phyloP scores from a whole-genome alignment of 2,797 vertebrate species.

The Catamblyrhynchus diadema region DNA sequence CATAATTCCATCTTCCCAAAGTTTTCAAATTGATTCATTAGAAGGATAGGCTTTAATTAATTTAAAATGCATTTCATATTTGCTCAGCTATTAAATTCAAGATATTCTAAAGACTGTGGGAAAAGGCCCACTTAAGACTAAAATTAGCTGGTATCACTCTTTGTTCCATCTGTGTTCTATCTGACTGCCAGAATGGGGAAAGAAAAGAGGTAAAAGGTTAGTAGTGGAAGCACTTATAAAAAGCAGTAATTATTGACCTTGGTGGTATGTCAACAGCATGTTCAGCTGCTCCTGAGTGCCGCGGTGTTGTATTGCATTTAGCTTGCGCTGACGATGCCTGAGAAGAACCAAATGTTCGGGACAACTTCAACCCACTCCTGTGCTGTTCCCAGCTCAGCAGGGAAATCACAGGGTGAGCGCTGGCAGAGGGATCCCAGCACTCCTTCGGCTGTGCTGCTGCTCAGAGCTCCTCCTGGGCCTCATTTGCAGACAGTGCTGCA shows the following conservation, averaged over 20 bases:
- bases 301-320: too few species aligned
- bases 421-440: neutral
- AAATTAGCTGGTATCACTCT: slow-evolving; percentile 5
- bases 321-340: too few species aligned
- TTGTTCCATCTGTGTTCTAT: slow-evolving; percentile 40
- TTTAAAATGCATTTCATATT: slow-evolving; percentile 4
- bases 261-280: neutral
- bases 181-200: neutral
- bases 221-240: neutral
- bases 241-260: neutral
- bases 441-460: neutral
- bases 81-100: slow-evolving; percentile 35
- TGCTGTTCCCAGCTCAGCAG: neutral
- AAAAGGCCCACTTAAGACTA: slow-evolving; percentile 12
- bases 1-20: slow-evolving; percentile 1
- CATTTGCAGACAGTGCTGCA: neutral
- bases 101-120: slow-evolving; percentile 10
- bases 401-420: neutral
- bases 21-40: slow-evolving; percentile 18
- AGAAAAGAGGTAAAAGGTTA: neutral
- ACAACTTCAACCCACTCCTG: neutral
- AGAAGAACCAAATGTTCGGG: neutral
- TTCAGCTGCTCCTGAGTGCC: neutral
- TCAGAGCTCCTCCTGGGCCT: neutral
- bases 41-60: slow-evolving; percentile 23